phyloP scores from a whole-genome alignment of 2,888 invertebrate genomes.

The Chloroclystis v-ata region DNA sequence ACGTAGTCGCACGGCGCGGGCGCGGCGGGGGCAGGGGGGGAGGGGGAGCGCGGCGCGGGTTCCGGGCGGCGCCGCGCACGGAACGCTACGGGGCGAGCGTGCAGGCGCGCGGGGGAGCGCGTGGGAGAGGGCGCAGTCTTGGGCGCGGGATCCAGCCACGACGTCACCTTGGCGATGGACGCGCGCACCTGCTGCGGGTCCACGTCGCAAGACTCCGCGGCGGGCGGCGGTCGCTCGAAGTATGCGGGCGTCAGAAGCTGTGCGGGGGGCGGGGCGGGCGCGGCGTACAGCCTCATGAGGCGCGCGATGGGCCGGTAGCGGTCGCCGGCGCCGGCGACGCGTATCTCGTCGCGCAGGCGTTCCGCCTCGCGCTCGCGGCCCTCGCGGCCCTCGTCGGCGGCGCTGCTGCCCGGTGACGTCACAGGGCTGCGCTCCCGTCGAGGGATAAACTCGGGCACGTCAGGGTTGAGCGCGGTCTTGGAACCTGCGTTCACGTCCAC shows the following conservation, averaged over 20 bases:
- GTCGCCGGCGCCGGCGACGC: not conserved
- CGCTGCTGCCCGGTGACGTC: not conserved
- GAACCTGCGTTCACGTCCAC: not conserved
- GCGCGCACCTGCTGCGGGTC: not conserved
- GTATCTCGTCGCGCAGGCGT: not conserved
- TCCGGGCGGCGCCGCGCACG: not conserved
- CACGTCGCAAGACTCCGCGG: not conserved
- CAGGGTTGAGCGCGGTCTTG: not conserved
- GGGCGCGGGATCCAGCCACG: not conserved
- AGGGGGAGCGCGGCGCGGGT: not conserved
- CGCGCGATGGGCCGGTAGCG: not conserved
- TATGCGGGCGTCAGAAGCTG: not conserved
- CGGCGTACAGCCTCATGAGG: not conserved
- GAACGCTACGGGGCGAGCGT: not conserved
- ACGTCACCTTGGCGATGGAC: not conserved
- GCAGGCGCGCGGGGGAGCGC: not conserved
- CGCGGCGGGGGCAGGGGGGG: not conserved
- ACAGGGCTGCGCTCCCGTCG: not conserved
- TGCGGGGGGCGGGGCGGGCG: not conserved
- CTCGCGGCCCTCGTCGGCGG: too few species aligned
- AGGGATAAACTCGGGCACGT: not conserved
- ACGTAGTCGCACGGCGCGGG: constrained; percentile 36
- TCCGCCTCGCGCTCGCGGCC: not conserved
- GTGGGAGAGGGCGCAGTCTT: not conserved
- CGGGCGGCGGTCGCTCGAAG: not conserved